A percentile compares a stretch with the other conserved stretches of the same genome.
Evolutionary conservation across 1,140 invertebrate species (phyloP).

Genomic region (Pseudachorutes palmiensis): DNA sequence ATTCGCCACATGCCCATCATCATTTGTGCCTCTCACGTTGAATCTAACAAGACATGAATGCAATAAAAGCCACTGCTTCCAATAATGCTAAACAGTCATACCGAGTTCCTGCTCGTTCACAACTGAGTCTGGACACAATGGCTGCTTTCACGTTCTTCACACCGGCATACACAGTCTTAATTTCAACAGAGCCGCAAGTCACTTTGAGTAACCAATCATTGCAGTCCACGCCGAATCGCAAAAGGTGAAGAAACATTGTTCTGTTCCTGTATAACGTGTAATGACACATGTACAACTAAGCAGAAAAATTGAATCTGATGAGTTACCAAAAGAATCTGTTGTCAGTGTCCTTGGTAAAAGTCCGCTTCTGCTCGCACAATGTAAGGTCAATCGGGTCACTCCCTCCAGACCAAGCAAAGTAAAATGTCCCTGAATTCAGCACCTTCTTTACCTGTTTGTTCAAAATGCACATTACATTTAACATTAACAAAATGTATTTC

Average conservation of each 20-base stretch:
- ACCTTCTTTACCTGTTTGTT: constrained; percentile 53
- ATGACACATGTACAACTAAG: not conserved
- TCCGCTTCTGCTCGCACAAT: constrained; percentile 78
- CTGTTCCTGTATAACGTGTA: constrained; percentile 60
- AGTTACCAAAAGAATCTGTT: constrained; percentile 88
- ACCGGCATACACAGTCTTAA: constrained; percentile 89
- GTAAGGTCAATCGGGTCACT: constrained; percentile 70
- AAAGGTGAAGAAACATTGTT: constrained; percentile 82
- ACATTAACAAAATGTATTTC: not conserved
- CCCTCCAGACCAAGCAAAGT: constrained; percentile 71
- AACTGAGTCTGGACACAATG: constrained; percentile 89
- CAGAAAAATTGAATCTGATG: not conserved
- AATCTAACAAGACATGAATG: no score
- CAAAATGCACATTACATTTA: not conserved
- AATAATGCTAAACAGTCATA: constrained; percentile 37
- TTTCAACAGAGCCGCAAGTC: constrained; percentile 93
- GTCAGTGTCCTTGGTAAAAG: constrained; percentile 69
- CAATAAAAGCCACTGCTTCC: no score
- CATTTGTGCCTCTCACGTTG: constrained; percentile 96
- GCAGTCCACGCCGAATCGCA: constrained; percentile 80
- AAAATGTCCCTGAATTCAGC: constrained; percentile 92
- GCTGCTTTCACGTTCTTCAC: constrained; percentile 85
- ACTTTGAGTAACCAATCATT: constrained; percentile 80
- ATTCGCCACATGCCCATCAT: constrained; percentile 98
- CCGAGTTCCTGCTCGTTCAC: constrained; percentile 88